A percentile compares a stretch with the other conserved stretches of the same genome.
These are phyloP conservation scores for Cerastoderma edule DNA, from an alignment of 2,888 invertebrate species.

Conservation along the genomic window DNA sequence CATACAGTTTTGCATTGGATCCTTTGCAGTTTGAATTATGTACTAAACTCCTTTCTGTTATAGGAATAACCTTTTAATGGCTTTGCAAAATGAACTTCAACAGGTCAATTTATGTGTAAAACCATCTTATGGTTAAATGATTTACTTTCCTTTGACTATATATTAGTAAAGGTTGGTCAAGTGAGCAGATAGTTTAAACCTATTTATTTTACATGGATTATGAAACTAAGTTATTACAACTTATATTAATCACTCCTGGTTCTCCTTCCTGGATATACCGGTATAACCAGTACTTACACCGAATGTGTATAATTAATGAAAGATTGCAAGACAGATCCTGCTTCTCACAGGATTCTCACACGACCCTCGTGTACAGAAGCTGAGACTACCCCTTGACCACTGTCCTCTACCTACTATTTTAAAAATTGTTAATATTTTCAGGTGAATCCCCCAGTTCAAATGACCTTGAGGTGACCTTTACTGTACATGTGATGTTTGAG, in stretches of 20 bases:
- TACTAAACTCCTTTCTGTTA: not conserved
- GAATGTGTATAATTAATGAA: not conserved
- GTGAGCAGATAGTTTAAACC: too few species aligned
- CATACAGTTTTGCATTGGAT: not conserved
- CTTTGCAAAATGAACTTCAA: too few species aligned
- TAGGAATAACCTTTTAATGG: too few species aligned
- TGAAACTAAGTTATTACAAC: not conserved
- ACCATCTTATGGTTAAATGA: too few species aligned
- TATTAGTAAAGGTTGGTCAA: too few species aligned
- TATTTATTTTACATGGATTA: too few species aligned
- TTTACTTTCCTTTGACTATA: too few species aligned
- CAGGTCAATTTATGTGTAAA: too few species aligned
- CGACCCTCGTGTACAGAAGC: not conserved
- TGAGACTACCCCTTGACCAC: not conserved
- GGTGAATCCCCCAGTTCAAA: constrained; percentile 33
- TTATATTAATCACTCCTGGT: not conserved
- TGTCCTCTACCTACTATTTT: not conserved
- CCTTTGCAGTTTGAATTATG: not conserved
- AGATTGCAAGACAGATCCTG: not conserved
- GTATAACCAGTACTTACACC: not conserved
- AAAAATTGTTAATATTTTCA: constrained; percentile 1
- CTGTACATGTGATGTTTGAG: constrained; percentile 45
- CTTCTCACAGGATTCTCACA: not conserved
- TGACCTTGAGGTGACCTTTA: constrained; percentile 47
- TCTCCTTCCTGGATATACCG: not conserved